Evolutionary conservation across 2,797 vertebrate species (phyloP).

Genomic region (Arnoldichthys spilopterus): DNA sequence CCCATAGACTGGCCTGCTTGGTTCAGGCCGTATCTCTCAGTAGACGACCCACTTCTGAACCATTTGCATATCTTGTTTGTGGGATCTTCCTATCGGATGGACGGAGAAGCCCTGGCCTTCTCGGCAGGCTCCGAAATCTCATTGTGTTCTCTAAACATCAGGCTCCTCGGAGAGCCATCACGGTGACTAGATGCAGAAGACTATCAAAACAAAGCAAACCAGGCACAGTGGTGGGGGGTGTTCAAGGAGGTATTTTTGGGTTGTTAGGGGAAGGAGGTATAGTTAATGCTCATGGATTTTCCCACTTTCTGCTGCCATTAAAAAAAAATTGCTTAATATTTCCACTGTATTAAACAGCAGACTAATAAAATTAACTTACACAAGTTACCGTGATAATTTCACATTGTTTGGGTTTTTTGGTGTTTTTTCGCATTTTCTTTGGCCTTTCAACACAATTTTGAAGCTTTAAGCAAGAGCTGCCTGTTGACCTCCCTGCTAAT

Average conservation of each 20-base stretch:
- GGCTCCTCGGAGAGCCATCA: conserved; percentile 22
- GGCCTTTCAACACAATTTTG: too few species aligned
- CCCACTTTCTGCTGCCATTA: too few species aligned
- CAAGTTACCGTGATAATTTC: too few species aligned
- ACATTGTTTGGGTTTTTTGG: too few species aligned
- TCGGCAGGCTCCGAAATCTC: conserved; percentile 17
- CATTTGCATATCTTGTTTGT: conserved; percentile 57
- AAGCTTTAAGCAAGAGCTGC: too few species aligned
- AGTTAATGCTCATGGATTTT: not conserved
- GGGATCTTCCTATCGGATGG: conserved; percentile 39
- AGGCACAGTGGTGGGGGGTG: not conserved
- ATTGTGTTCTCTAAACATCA: conserved; percentile 42
- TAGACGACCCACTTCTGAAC: conserved; percentile 1
- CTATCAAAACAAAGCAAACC: conserved; percentile 54
- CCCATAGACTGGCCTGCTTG: not conserved
- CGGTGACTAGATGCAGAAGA: conserved; percentile 19
- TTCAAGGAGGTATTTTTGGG: conserved; percentile 20
- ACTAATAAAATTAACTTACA: too few species aligned
- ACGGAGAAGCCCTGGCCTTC: conserved; percentile 37
- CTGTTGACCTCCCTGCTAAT: too few species aligned
- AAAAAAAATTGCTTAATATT: too few species aligned
- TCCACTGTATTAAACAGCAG: too few species aligned
- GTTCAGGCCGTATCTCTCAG: conserved; percentile 25
- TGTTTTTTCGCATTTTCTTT: too few species aligned
- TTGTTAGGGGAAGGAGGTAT: not conserved